A percentile compares a stretch with the other conserved stretches of the same genome.
Evolutionary conservation across 2,888 invertebrate species (phyloP).

Genomic region (Parnassius mnemosyne): DNA sequence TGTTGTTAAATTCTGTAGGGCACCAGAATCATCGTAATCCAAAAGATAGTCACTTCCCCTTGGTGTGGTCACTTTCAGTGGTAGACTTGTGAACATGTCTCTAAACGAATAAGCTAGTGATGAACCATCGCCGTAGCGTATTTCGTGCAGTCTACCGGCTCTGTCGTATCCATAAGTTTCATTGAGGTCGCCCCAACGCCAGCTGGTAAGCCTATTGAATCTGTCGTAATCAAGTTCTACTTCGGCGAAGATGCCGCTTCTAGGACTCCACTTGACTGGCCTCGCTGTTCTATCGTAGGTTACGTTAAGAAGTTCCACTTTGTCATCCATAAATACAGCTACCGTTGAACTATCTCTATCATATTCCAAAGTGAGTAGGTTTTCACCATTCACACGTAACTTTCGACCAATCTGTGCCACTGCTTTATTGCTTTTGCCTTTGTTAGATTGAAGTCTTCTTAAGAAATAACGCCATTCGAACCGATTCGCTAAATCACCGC

Average conservation of each 20-base stretch:
- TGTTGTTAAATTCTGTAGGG: constrained; percentile 93
- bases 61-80: constrained; percentile 96
- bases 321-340: constrained; percentile 92
- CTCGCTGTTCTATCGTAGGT: constrained; percentile 92
- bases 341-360: constrained; percentile 92
- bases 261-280: constrained; percentile 91
- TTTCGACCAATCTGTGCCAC: constrained; percentile 93
- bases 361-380: constrained; percentile 93
- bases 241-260: constrained; percentile 91
- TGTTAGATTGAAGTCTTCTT: constrained; percentile 84
- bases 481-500: constrained; percentile 93
- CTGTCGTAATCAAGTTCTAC: constrained; percentile 96
- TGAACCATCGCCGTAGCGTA: constrained; percentile 94
- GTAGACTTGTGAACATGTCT: constrained; percentile 93
- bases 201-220: constrained; percentile 92
- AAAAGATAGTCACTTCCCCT: constrained; percentile 95
- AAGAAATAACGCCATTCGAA: constrained; percentile 98
- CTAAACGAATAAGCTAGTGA: constrained; percentile 95
- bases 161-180: constrained; percentile 95
- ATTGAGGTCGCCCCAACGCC: constrained; percentile 95
- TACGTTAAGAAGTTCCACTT: constrained; percentile 91
- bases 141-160: constrained; percentile 93
- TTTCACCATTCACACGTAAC: constrained; percentile 94
- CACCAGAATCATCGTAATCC: constrained; percentile 95
- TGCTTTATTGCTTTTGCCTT: constrained; percentile 82